Evolutionary conservation across 2,113 vertebrate species (phyloP).

Genomic region (Pseudolaguvia tuberculata): DNA sequence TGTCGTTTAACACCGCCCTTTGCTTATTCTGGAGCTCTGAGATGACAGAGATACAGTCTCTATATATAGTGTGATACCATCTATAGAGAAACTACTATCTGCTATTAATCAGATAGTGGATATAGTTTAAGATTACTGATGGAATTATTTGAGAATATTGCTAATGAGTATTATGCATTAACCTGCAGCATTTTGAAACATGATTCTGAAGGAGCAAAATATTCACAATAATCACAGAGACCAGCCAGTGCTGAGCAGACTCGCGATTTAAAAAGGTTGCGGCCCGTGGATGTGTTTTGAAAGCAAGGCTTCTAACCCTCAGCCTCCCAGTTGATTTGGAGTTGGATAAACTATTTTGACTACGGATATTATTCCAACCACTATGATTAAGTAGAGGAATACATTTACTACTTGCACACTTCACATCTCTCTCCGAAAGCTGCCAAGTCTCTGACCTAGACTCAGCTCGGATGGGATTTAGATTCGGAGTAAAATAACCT

Average conservation of each 20-base stretch:
- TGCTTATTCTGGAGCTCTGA: conserved; percentile 20
- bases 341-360: neutral
- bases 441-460: neutral
- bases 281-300: neutral
- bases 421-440: neutral
- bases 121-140: neutral
- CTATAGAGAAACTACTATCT: conserved; percentile 24
- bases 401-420: neutral
- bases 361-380: neutral
- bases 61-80: conserved; percentile 15
- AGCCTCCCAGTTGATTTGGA: neutral
- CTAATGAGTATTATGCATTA: neutral
- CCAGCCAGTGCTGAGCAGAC: neutral
- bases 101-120: conserved; percentile 47
- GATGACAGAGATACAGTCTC: conserved; percentile 37
- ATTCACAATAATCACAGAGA: no score
- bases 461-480: neutral
- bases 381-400: neutral
- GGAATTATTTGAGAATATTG: neutral
- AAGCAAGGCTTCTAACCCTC: neutral
- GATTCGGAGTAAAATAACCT: neutral
- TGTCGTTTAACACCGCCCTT: conserved; percentile 25
- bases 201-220: neutral
- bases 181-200: no score
- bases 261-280: neutral